Evolutionary conservation across 2,797 vertebrate genomes (phyloP).

Genomic region (Vespertilio murinus): DNA sequence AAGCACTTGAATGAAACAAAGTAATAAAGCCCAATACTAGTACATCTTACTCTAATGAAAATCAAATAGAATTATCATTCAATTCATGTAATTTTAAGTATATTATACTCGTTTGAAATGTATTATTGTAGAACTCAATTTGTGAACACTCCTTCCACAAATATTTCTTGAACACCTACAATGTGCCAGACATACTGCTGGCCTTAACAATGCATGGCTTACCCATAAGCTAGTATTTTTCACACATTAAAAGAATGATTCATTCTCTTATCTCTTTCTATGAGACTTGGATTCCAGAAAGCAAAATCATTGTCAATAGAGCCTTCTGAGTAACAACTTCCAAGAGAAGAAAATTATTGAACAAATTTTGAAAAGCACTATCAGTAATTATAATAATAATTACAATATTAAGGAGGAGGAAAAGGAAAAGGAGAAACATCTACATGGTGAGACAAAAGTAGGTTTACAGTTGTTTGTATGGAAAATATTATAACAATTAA

Average conservation of each 20-base stretch:
- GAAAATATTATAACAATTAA: not conserved
- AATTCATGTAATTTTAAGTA: not conserved
- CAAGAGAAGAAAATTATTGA: not conserved
- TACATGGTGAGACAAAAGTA: not conserved
- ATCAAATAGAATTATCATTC: not conserved
- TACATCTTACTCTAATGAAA: not conserved
- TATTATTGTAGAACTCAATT: not conserved
- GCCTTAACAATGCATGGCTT: not conserved
- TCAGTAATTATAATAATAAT: not conserved
- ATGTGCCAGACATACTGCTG: not conserved
- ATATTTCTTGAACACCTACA: not conserved
- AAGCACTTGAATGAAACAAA: not conserved
- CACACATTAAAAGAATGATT: not conserved
- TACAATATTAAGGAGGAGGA: not conserved
- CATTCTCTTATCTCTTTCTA: not conserved
- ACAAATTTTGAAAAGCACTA: not conserved
- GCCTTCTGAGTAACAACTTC: not conserved
- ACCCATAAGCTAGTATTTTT: not conserved
- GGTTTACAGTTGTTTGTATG: not conserved
- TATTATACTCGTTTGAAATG: not conserved
- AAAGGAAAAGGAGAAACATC: not conserved
- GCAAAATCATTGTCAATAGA: not conserved
- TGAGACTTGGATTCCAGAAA: constrained; percentile 7
- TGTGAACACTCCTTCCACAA: not conserved
- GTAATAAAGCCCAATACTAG: not conserved